Conservation (phyloP, 1,140 invertebrate species). For the Euura lappo region DNA sequence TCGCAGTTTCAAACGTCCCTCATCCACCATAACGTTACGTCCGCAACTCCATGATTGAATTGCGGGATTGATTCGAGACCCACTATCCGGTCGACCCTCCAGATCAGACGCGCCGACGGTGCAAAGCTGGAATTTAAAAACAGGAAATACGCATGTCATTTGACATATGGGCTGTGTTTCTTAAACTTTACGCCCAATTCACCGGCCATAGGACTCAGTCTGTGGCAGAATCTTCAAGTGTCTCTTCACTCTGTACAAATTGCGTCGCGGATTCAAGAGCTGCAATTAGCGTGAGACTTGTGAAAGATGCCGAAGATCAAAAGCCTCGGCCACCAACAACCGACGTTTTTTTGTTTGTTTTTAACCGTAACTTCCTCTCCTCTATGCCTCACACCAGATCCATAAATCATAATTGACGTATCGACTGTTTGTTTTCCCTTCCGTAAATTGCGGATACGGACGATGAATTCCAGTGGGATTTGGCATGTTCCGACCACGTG, state of each 20-base stretch:
- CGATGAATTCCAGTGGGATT: conserved; percentile 7
- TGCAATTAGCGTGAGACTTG: no score
- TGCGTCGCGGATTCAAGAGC: no score
- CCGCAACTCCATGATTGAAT: no score
- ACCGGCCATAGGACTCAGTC: background rate
- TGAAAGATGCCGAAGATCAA: no score
- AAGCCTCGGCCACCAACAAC: no score
- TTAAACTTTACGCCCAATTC: conserved; percentile 1
- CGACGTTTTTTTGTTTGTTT: no score
- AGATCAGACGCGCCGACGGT: background rate
- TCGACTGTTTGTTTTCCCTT: conserved; percentile 5
- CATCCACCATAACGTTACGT: no score
- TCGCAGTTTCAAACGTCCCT: no score
- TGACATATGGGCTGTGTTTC: conserved; percentile 1
- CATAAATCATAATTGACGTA: conserved; percentile 13
- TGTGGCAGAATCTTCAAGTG: background rate
- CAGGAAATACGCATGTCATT: conserved; percentile 6
- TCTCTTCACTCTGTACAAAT: background rate
- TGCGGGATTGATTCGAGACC: no score
- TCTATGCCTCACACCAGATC: background rate
- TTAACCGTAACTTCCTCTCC: no score
- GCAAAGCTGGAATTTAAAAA: background rate
- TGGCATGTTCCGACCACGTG: conserved; percentile 4
- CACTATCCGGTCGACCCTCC: background rate
- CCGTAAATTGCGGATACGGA: conserved; percentile 20